phyloP scores from a whole-genome alignment of 1,140 invertebrate species.

The Tribolium madens region DNA sequence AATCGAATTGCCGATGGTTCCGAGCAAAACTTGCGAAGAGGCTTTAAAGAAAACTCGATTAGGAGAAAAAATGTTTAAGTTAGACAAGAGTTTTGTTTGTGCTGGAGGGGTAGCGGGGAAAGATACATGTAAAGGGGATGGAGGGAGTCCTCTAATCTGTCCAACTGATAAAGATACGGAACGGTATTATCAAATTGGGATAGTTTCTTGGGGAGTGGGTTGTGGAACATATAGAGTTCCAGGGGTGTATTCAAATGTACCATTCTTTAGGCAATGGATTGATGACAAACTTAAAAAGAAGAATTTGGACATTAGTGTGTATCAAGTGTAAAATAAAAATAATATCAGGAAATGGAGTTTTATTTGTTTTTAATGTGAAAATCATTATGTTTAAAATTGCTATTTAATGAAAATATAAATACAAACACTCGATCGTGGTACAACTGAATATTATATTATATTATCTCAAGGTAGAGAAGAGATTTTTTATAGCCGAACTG shows the following conservation, averaged over 20 bases:
- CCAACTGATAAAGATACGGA: conserved; percentile 55
- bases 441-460: too few species aligned
- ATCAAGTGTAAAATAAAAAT: too few species aligned
- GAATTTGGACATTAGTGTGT: conserved; percentile 61
- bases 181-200: conserved; percentile 69
- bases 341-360: too few species aligned
- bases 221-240: conserved; percentile 69
- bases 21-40: conserved; percentile 68
- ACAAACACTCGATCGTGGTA: too few species aligned
- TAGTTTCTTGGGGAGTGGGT: conserved; percentile 74
- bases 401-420: too few species aligned
- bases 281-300: conserved; percentile 67
- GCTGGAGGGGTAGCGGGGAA: conserved; percentile 76
- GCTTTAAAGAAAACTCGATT: conserved; percentile 70
- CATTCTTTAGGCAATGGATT: conserved; percentile 72
- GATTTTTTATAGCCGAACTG: too few species aligned
- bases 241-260: conserved; percentile 77
- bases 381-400: too few species aligned
- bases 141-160: conserved; percentile 70
- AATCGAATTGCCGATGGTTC: conserved; percentile 74
- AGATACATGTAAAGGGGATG: conserved; percentile 76
- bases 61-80: conserved; percentile 71
- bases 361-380: too few species aligned
- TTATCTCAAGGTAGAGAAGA: too few species aligned
- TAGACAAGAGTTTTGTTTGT: conserved; percentile 79